Evolutionary conservation across 1,140 invertebrate species (phyloP), one percentile per base, ranked within the genome.

Genomic region (Polyergus mexicanus): DNA sequence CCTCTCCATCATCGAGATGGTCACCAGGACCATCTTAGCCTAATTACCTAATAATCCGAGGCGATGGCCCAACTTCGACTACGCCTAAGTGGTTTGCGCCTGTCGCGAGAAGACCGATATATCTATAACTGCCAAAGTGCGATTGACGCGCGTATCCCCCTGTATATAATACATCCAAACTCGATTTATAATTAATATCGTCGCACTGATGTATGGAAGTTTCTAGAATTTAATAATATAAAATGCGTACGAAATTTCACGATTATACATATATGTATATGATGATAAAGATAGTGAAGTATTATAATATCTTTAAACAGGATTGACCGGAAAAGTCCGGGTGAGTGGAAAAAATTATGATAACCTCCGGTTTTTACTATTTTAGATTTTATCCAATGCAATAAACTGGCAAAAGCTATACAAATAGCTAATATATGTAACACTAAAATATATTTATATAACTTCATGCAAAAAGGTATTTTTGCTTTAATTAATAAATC

Each of bases 11-110:
- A 93, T 93, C 93, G 87, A 88, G 91, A 92, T 94, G 91, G 90
- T 84, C 88, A 90, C 88, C 83, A 65, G 84, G 75, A 93, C 93
- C 93, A 92, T 94, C 93, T 94, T 94, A 94, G 89, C 92, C 92
- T 93, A 93, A 93, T 93, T 94, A 93, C 89, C 92, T 93, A 92
- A 93, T 93, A 93, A 94, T 93, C 89, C 89, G 89, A 92, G 90
- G 88, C 92, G 92, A 93, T 93, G 86, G 92, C 91, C 92, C 90
- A 93, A 93, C 92, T 92, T 93, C 63, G 88, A 84, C 62, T 76
- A 58, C 72, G 47, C 68, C 88, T 85, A 91, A 91, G 87, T 91
- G 83, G 86, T 89, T 91, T 91, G 84, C 86, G 84, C 78, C 51
- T 81, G 47, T 91, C 86, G 81, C 84, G 84, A 84, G 76, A 86